These are phyloP conservation scores for Pasiphila rectangulata DNA, from an alignment of 2,888 invertebrate species.

Conservation along the genomic window DNA sequence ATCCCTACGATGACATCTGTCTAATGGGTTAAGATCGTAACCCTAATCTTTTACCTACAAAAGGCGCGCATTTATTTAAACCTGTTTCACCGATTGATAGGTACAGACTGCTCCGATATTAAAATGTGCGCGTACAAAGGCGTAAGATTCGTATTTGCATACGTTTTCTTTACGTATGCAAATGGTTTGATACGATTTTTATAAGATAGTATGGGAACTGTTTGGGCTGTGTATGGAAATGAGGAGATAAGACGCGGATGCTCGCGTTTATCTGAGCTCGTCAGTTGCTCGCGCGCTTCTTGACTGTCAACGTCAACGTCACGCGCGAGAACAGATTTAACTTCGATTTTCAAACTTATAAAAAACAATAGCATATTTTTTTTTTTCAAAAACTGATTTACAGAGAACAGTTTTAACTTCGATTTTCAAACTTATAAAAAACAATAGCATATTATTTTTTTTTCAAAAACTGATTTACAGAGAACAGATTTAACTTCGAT, in stretches of 20 bases:
- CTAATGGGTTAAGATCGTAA: constrained; percentile 48
- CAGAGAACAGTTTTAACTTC: constrained; percentile 40
- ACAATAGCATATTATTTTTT: neutral
- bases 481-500: constrained; percentile 41
- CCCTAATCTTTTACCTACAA: constrained; percentile 70
- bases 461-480: neutral
- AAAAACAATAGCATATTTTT: neutral
- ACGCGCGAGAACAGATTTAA: constrained; percentile 43
- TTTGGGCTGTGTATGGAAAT: constrained; percentile 65
- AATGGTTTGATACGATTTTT: constrained; percentile 63
- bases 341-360: constrained; percentile 39
- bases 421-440: constrained; percentile 35
- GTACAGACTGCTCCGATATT: constrained; percentile 61
- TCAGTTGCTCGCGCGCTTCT: constrained; percentile 75
- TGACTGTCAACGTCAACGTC: constrained; percentile 67
- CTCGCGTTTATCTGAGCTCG: constrained; percentile 61
- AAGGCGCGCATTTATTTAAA: constrained; percentile 60
- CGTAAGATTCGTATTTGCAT: constrained; percentile 69
- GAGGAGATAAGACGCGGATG: constrained; percentile 65
- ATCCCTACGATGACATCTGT: constrained; percentile 71
- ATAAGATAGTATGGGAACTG: constrained; percentile 63
- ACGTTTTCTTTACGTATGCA: constrained; percentile 72
- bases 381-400: neutral
- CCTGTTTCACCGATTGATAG: constrained; percentile 78
- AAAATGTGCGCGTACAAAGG: constrained; percentile 63